A percentile compares a stretch with the other conserved stretches of the same genome.
Conservation (phyloP, 2,888 invertebrate species). For the Magallana nippona region DNA sequence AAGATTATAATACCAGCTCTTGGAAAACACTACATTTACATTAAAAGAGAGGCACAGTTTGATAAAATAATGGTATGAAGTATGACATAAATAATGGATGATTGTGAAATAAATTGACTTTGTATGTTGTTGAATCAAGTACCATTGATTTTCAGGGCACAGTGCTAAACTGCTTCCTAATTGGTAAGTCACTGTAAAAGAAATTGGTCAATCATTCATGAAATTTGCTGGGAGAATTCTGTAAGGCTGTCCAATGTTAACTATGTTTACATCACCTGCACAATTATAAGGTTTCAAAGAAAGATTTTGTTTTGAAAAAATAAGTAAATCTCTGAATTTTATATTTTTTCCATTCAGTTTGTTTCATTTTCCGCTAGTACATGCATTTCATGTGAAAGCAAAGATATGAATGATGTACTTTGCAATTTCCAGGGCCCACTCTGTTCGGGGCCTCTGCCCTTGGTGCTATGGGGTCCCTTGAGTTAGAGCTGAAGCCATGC, state of each 20-base stretch:
- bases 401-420: neutral
- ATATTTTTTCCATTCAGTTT: too few relatives aligned
- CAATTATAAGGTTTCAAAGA: too few relatives aligned
- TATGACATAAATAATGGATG: neutral
- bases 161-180: slow-evolving; percentile 71
- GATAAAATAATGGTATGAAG: neutral
- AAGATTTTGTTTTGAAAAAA: too few relatives aligned
- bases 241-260: too few relatives aligned
- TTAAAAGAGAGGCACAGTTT: neutral
- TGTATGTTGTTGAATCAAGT: neutral
- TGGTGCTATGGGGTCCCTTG: slow-evolving; percentile 73
- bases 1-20: too few relatives aligned
- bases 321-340: too few relatives aligned
- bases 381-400: too few relatives aligned
- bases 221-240: neutral
- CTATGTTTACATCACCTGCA: too few relatives aligned
- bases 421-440: slow-evolving; percentile 61
- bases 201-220: slow-evolving; percentile 17
- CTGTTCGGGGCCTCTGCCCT: slow-evolving; percentile 67
- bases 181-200: slow-evolving; percentile 66
- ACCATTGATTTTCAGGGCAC: slow-evolving; percentile 70
- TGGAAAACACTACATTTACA: too few relatives aligned
- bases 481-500: slow-evolving; percentile 67
- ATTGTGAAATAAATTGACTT: slow-evolving; percentile 1
- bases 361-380: too few relatives aligned